Evolutionary conservation across 1,140 invertebrate genomes (phyloP), one percentile per base, ranked within the genome.

Genomic region (Drosophila albomicans): DNA sequence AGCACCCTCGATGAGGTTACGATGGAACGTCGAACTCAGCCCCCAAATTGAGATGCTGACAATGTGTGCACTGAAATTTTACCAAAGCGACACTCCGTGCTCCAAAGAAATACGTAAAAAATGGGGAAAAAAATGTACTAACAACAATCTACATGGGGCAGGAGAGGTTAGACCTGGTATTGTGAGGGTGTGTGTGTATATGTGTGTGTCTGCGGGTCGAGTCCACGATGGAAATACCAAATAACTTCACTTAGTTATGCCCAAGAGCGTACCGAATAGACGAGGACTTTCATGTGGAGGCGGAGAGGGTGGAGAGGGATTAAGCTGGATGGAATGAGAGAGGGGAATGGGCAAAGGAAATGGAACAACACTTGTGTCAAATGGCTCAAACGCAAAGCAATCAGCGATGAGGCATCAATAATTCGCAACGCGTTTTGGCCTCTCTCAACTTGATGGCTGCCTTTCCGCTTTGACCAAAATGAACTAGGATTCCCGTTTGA

Each of bases 401-500:
- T 87, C 84, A 82, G 84, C 84, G 78, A 88, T 80, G 84, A 78
- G 77, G 84, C 84, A 87, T 88, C 84, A 87, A 87, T 87, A 87
- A 87, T 88, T 87, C 84, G 71, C 58, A 88, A 78, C 84, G 84
- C 79, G 80, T 82, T 88, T 72, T 66, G 51, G 28, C 30, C 64
- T 48, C n/a, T 11, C 28, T 13, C 35, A 48, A 56, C 52, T 45
- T 16, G 7, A 63, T 30, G 49, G 45, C 51, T 43, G 15, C 45
- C n/a, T 8, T 6, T 43, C 61, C 45, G 48, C 7, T 76, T 76
- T 15, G 35, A 45, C 75, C 49, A 52, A n/a, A 30, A 52, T 25
- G 15, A 20, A 49, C 48, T 48, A 11, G 48, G 25, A 3, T 51
- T 30, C 30, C 51, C 30, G 28, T 25, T 54, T 32, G n/a, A 32